Conservation (phyloP, 1,140 invertebrate species). For the Ostrea edulis region DNA sequence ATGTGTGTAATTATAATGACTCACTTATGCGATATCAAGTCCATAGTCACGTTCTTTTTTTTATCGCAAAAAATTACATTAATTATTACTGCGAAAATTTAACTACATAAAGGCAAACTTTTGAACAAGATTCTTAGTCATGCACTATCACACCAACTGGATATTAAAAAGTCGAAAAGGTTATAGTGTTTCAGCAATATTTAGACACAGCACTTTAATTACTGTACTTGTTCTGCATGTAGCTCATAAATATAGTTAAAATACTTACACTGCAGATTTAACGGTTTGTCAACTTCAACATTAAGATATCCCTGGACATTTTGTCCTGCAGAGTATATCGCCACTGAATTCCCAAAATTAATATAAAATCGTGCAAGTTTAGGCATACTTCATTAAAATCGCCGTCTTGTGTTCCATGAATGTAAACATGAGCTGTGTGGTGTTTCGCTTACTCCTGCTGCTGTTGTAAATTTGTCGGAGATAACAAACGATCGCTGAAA, state of each 20-base stretch:
- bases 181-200: too few species aligned
- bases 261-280: slow-evolving; percentile 30
- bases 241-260: neutral
- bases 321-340: slow-evolving; percentile 1
- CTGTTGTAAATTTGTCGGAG: slow-evolving; percentile 34
- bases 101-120: too few species aligned
- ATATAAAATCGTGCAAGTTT: slow-evolving; percentile 34
- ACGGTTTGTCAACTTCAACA: slow-evolving; percentile 29
- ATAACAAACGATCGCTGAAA: slow-evolving; percentile 29
- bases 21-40: too few species aligned
- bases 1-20: too few species aligned
- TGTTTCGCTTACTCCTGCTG: slow-evolving; percentile 27
- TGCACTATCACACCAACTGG: too few species aligned
- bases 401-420: slow-evolving; percentile 7
- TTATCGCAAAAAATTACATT: too few species aligned
- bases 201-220: too few species aligned
- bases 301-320: slow-evolving; percentile 30
- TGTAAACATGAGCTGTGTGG: slow-evolving; percentile 10
- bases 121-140: too few species aligned
- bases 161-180: too few species aligned
- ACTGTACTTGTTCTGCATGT: neutral
- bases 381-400: slow-evolving; percentile 31
- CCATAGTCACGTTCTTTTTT: too few species aligned
- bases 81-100: too few species aligned
- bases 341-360: slow-evolving; percentile 23